Percentiles rank a stretch among this genome's conserved stretches.
Evolutionary conservation across 2,113 vertebrate genomes (phyloP).

Genomic region (Mustelus asterias): DNA sequence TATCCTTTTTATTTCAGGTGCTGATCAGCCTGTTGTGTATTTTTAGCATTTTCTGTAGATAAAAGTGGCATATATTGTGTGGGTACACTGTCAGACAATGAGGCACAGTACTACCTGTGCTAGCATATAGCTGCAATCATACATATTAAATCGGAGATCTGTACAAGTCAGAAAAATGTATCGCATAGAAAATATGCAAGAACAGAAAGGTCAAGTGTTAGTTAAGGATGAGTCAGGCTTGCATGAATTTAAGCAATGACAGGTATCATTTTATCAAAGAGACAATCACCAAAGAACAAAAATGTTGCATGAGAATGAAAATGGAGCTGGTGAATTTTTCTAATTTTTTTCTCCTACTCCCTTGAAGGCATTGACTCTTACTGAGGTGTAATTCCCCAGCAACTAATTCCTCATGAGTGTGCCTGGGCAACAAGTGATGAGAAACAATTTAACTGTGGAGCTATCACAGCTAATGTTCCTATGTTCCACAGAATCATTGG

Average conservation of each 20-base stretch:
- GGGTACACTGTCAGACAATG: background rate
- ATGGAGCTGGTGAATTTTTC: background rate
- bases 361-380: background rate
- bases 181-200: background rate
- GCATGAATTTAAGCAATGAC: slow-evolving; percentile 15
- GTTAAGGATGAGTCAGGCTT: background rate
- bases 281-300: background rate
- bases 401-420: background rate
- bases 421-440: background rate
- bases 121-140: background rate
- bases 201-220: background rate
- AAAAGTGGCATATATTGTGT: background rate
- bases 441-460: background rate
- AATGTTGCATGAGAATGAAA: background rate
- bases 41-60: background rate
- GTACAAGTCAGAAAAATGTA: background rate
- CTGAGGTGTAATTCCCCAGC: background rate
- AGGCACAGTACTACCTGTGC: background rate
- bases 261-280: background rate
- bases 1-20: background rate
- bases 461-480: background rate
- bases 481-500: background rate
- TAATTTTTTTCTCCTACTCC: background rate
- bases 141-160: background rate
- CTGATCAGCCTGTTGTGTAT: background rate